These are phyloP conservation scores for Microplitis mediator DNA, from an alignment of 1,140 invertebrate species.

Conservation along the genomic window DNA sequence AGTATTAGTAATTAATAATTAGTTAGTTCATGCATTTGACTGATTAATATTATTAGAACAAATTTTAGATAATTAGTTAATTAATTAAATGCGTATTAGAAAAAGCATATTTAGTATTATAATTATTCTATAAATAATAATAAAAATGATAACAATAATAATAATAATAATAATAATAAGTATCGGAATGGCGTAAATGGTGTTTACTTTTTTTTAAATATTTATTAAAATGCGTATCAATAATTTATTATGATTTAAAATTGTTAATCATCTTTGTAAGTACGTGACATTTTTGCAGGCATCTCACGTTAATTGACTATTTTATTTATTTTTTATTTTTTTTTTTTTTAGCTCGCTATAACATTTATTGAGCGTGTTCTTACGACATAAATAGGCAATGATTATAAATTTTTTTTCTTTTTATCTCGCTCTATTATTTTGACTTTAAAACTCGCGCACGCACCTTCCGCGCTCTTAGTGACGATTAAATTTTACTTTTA, in stretches of 20 bases:
- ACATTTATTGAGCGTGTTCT: constrained; percentile 59
- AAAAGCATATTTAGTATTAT: background rate
- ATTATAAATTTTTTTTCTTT: constrained; percentile 37
- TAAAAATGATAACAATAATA: background rate
- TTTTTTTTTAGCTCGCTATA: constrained; percentile 44
- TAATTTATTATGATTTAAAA: background rate
- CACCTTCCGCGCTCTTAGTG: constrained; percentile 12
- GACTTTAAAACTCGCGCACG: constrained; percentile 25
- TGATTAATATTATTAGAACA: too few species aligned
- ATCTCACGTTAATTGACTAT: constrained; percentile 57
- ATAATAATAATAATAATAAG: background rate
- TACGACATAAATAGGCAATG: constrained; percentile 56
- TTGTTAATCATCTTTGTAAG: constrained; percentile 1
- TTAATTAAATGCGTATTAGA: constrained; percentile 9
- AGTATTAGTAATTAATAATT: too few species aligned
- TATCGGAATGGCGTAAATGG: background rate
- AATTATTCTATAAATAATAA: background rate
- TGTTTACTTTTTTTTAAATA: background rate
- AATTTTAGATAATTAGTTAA: background rate
- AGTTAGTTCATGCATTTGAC: too few species aligned
- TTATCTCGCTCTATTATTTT: constrained; percentile 24
- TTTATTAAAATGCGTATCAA: background rate
- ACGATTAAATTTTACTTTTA: constrained; percentile 6
- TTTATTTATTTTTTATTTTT: constrained; percentile 33
- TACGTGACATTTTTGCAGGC: constrained; percentile 47